These are phyloP conservation scores for Rana temporaria DNA, from an alignment of 2,113 vertebrate genomes.

Conservation along the genomic window DNA sequence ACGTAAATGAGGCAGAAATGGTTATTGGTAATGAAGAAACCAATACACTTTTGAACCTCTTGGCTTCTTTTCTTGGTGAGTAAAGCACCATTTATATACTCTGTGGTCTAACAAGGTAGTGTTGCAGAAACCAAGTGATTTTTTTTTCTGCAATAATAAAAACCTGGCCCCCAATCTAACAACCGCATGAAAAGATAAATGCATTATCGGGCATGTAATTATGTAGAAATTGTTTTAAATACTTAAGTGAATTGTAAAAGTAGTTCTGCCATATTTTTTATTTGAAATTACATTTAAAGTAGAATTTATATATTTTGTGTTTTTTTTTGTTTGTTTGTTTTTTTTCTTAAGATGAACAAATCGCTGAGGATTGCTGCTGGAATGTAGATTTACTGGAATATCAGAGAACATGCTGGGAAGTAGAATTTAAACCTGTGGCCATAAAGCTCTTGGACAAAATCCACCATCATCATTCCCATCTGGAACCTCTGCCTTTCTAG, in stretches of 20 bases:
- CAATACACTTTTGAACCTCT: slow-evolving; percentile 70
- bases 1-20: slow-evolving; percentile 32
- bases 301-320: background rate
- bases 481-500: slow-evolving; percentile 58
- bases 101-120: too few relatives aligned
- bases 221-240: too few relatives aligned
- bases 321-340: slow-evolving; percentile 39
- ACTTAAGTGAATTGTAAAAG: too few relatives aligned
- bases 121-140: too few relatives aligned
- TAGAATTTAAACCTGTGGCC: slow-evolving; percentile 88
- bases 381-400: slow-evolving; percentile 72
- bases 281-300: too few relatives aligned
- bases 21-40: slow-evolving; percentile 72
- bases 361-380: slow-evolving; percentile 72
- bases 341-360: slow-evolving; percentile 80
- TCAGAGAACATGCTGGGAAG: slow-evolving; percentile 86
- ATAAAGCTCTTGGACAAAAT: slow-evolving; percentile 81
- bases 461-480: slow-evolving; percentile 61
- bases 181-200: too few relatives aligned
- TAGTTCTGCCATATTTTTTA: too few relatives aligned
- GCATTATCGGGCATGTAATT: too few relatives aligned
- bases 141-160: too few relatives aligned
- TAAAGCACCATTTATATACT: too few relatives aligned
- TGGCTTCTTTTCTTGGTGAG: slow-evolving; percentile 82
- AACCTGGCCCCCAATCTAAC: too few relatives aligned